Evolutionary conservation across 2,888 invertebrate genomes (phyloP).

Genomic region (Sphaerophoria rueppellii): DNA sequence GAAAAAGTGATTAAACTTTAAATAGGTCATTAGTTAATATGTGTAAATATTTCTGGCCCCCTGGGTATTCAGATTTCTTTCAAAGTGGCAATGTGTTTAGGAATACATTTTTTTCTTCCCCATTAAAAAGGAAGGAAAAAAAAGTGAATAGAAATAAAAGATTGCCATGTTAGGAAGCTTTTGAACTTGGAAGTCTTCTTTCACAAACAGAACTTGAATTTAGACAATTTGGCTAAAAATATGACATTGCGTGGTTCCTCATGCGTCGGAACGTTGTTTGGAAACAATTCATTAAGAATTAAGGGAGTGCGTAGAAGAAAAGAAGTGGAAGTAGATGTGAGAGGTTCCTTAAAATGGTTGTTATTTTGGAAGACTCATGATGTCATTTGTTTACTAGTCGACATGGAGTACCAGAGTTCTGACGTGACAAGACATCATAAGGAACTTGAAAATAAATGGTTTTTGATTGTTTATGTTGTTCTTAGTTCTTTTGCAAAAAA

Average conservation of each 20-base stretch:
- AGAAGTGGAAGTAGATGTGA: slow-evolving; percentile 7
- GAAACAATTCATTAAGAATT: too few species aligned
- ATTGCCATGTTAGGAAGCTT: slow-evolving; percentile 30
- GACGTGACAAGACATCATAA: slow-evolving; percentile 13
- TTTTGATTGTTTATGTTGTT: slow-evolving; percentile 12
- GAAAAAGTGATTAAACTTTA: too few species aligned
- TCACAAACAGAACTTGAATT: not conserved
- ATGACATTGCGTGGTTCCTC: slow-evolving; percentile 58
- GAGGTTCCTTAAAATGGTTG: slow-evolving; percentile 40
- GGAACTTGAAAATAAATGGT: not conserved
- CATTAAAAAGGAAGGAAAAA: not conserved
- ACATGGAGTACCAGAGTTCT: not conserved
- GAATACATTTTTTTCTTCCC: slow-evolving; percentile 1
- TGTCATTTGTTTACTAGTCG: slow-evolving; percentile 25
- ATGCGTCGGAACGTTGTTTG: slow-evolving; percentile 9
- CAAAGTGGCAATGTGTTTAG: not conserved
- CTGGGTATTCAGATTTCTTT: not conserved
- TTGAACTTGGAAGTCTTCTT: slow-evolving; percentile 41
- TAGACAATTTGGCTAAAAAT: slow-evolving; percentile 7
- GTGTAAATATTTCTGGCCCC: too few species aligned
- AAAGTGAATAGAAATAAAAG: not conserved
- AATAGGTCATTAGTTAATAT: too few species aligned
- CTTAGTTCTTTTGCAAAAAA: not conserved
- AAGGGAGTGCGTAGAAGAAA: slow-evolving; percentile 27
- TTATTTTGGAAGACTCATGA: not conserved